Conservation (phyloP, 1,140 invertebrate species). For the Nilaparvata lugens region DNA sequence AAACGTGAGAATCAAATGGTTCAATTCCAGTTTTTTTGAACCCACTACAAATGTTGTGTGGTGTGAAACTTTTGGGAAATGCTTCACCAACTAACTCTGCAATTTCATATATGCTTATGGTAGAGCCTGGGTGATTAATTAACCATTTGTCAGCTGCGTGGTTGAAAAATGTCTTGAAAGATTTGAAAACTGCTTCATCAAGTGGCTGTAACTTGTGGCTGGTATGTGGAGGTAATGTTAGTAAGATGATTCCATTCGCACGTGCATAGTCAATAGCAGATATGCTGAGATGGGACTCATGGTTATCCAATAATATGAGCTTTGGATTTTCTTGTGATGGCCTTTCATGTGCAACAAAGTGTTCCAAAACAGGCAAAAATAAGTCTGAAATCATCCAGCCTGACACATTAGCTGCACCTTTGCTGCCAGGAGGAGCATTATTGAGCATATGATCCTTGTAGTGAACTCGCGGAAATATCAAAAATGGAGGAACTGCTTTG, state of each 20-base stretch:
- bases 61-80: too few species aligned
- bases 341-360: constrained; percentile 32
- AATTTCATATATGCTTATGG: too few species aligned
- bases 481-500: constrained; percentile 35
- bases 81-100: too few species aligned
- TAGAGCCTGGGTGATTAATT: too few species aligned
- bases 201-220: constrained; percentile 40
- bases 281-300: constrained; percentile 16
- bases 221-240: constrained; percentile 39
- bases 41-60: too few species aligned
- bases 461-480: constrained; percentile 35
- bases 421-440: constrained; percentile 34
- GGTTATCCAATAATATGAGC: constrained; percentile 37
- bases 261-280: constrained; percentile 17
- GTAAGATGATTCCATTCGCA: constrained; percentile 28
- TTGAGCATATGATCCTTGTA: constrained; percentile 34
- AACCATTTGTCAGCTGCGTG: too few species aligned
- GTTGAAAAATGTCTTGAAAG: too few species aligned
- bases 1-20: too few species aligned
- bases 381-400: constrained; percentile 29
- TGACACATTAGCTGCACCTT: constrained; percentile 30
- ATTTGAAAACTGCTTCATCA: constrained; percentile 12
- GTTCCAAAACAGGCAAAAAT: constrained; percentile 28
- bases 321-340: constrained; percentile 26
- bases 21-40: too few species aligned